phyloP scores from a whole-genome alignment of 2,113 vertebrate genomes.

The Entosphenus tridentatus region DNA sequence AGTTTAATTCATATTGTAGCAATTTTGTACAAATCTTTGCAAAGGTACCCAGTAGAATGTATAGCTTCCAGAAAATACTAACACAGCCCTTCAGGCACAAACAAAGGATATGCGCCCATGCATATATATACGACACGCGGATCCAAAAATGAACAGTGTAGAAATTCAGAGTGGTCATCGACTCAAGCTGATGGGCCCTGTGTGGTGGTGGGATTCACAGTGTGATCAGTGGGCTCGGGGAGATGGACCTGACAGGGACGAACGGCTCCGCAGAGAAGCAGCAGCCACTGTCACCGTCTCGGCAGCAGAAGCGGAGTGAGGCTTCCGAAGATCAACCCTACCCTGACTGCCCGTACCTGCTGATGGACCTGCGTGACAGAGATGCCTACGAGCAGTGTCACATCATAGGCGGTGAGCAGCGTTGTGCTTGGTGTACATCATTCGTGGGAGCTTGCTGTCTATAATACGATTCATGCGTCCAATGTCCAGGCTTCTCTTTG shows the following conservation, averaged over 20 bases:
- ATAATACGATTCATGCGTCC: too few species aligned
- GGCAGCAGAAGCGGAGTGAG: neutral
- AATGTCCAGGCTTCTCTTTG: too few species aligned
- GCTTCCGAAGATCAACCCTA: constrained; percentile 28
- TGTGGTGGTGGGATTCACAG: constrained; percentile 18
- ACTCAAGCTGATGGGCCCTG: neutral
- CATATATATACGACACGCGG: neutral
- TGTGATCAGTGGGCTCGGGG: constrained; percentile 68
- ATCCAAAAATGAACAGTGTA: too few species aligned
- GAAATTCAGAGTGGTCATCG: too few species aligned
- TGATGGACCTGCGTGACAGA: constrained; percentile 57
- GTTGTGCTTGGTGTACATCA: too few species aligned
- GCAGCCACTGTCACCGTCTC: neutral
- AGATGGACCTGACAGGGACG: constrained; percentile 41
- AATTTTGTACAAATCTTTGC: too few species aligned
- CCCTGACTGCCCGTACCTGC: constrained; percentile 66
- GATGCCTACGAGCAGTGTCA: constrained; percentile 59
- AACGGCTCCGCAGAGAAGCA: neutral
- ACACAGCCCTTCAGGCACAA: too few species aligned
- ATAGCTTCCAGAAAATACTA: too few species aligned
- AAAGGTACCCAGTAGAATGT: too few species aligned
- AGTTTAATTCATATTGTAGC: too few species aligned
- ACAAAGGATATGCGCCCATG: too few species aligned
- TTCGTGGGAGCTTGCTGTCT: too few species aligned
- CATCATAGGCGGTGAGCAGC: constrained; percentile 42